phyloP scores from a whole-genome alignment of 2,888 invertebrate species.

The Empis stercorea region DNA sequence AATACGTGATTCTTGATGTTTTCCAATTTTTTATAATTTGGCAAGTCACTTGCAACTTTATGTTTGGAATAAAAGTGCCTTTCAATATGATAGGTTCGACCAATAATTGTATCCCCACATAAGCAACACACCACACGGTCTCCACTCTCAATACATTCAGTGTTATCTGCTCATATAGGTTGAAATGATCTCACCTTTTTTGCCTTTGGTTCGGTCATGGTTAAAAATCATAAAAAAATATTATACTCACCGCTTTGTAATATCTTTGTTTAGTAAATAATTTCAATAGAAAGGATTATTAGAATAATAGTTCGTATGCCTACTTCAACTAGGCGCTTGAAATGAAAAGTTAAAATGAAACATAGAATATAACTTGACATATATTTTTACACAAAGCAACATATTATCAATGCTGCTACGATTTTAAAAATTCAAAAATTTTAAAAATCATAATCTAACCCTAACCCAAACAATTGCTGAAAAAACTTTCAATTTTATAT shows the following conservation, averaged over 20 bases:
- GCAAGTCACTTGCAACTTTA: not conserved
- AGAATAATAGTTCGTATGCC: too few relatives aligned
- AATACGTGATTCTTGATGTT: not conserved
- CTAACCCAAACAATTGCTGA: too few relatives aligned
- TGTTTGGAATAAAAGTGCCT: not conserved
- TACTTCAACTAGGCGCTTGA: too few relatives aligned
- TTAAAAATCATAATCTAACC: too few relatives aligned
- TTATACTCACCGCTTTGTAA: not conserved
- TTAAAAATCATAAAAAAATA: not conserved
- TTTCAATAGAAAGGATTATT: too few relatives aligned
- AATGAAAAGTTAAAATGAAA: too few relatives aligned
- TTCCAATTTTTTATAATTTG: not conserved
- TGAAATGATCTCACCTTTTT: not conserved
- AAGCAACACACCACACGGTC: not conserved
- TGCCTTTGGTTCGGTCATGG: too few relatives aligned
- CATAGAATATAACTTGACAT: too few relatives aligned
- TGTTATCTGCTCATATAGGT: not conserved
- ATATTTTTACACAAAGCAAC: too few relatives aligned
- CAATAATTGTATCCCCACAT: not conserved
- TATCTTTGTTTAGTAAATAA: not conserved
- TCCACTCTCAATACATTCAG: not conserved
- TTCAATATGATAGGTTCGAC: not conserved
- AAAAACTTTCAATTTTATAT: too few relatives aligned
- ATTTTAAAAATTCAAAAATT: too few relatives aligned
- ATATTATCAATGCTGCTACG: too few relatives aligned